A percentile compares a stretch with the other conserved stretches of the same genome.
phyloP scores from a whole-genome alignment of 2,888 invertebrate species.

The Orthosia incerta region DNA sequence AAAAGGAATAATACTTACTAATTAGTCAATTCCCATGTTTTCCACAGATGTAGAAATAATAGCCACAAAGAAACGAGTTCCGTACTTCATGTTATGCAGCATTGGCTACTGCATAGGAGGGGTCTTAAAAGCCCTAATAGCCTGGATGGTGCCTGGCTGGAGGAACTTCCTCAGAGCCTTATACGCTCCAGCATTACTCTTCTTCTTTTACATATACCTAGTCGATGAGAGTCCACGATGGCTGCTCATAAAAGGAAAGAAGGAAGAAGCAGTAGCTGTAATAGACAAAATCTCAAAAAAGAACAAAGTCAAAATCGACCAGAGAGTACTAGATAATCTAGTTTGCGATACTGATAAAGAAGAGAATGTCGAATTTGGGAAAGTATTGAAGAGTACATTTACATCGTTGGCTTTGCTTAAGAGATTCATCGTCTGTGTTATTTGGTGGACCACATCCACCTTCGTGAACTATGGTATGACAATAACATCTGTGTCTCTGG shows the following conservation, averaged over 20 bases:
- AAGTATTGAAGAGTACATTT: conserved; percentile 79
- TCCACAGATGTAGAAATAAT: conserved; percentile 83
- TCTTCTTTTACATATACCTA: conserved; percentile 92
- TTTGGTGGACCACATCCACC: conserved; percentile 92
- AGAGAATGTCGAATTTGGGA: conserved; percentile 66
- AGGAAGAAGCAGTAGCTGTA: conserved; percentile 92
- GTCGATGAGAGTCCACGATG: conserved; percentile 95
- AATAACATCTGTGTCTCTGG: conserved; percentile 93
- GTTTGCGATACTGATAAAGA: conserved; percentile 70
- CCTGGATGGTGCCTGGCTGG: conserved; percentile 92
- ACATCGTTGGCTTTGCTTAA: conserved; percentile 76
- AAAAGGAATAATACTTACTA: not conserved
- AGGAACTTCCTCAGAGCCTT: conserved; percentile 92
- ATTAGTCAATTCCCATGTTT: not conserved
- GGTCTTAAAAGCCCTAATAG: conserved; percentile 71
- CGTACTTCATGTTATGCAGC: conserved; percentile 74
- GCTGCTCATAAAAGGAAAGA: conserved; percentile 93
- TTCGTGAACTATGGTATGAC: conserved; percentile 95
- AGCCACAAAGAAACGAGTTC: conserved; percentile 77
- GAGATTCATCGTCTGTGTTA: conserved; percentile 82
- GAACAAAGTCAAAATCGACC: conserved; percentile 80
- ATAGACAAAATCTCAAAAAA: conserved; percentile 91
- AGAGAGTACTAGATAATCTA: conserved; percentile 69
- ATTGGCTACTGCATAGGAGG: conserved; percentile 78
- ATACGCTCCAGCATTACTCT: conserved; percentile 93